Evolutionary conservation across 2,888 invertebrate genomes (phyloP), one percentile per base, ranked within the genome.

Genomic region (Aplocera efformata): DNA sequence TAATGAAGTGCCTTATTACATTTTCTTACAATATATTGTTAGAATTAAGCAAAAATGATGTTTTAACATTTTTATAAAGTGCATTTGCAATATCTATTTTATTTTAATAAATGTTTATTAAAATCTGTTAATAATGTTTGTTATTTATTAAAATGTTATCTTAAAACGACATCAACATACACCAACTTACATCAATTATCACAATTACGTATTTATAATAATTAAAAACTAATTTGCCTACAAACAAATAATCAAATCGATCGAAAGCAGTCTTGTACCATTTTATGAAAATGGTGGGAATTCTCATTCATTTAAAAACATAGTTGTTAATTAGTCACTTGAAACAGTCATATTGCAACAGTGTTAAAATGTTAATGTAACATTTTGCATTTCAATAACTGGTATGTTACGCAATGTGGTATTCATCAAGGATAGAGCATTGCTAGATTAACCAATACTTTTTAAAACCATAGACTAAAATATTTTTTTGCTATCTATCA

Each of bases 181-280:
- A 58, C 51, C 53, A 56, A 55, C 42, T 53, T 56, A 60, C 51
- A 46, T 46, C 54, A 63, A 67, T 72, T 74, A 75, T 75, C 75
- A 75, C 75, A 75, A 69, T 62, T 56, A 56, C 42, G 56, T 32
- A 17, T 38, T 34, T 57, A 49, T 55, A 48, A 40, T 36, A 54
- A 59, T 40, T 46, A 42, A 32, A 3, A 33, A 38, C 38, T 47
- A 48, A 21, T 37, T 49, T 48, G 59, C 60, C 59, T 52, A 44
- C 49, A 51, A 66, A 65, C 62, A 65, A 60, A 70, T 59, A 13
- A 64, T 60, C 56, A 58, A 59, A 50, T 34, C 43, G 26, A 35
- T 41, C 10, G 7, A 41, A 41, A 48, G 33, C 43, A 56, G 46
- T 50, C 48, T 48, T 56, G 27, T 37, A 53, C 39, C 32, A 32